Percentiles rank a stretch among this genome's conserved stretches.
phyloP scores from a whole-genome alignment of 1,140 invertebrate species.

The Thereuonema tuberculata region DNA sequence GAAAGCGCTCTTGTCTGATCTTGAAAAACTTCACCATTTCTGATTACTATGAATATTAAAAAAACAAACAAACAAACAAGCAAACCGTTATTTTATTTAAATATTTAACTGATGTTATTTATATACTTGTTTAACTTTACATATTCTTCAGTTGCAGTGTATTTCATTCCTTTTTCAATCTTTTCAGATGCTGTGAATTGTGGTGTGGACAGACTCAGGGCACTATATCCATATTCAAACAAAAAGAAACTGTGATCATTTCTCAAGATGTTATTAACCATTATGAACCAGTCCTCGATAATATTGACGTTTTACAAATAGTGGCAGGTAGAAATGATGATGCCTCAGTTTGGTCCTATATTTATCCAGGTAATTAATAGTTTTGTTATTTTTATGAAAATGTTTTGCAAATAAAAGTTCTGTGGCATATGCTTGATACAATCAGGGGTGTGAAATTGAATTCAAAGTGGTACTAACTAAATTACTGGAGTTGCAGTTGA shows the following conservation, averaged over 20 bases:
- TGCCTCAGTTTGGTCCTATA: constrained; percentile 54
- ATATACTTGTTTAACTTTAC: too few relatives aligned
- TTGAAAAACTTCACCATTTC: too few relatives aligned
- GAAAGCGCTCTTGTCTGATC: too few relatives aligned
- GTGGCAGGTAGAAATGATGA: constrained; percentile 31
- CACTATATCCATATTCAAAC: constrained; percentile 50
- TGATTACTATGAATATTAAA: too few relatives aligned
- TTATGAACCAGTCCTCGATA: constrained; percentile 40
- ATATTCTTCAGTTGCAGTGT: too few relatives aligned
- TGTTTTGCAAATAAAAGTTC: constrained; percentile 14
- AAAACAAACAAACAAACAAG: too few relatives aligned
- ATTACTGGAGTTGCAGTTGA: too few relatives aligned
- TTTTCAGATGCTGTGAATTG: constrained; percentile 40
- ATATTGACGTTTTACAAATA: constrained; percentile 46
- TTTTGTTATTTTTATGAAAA: background rate
- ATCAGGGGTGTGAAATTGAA: too few relatives aligned
- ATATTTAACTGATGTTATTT: too few relatives aligned
- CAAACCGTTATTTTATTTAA: too few relatives aligned
- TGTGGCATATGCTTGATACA: too few relatives aligned
- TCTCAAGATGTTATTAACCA: constrained; percentile 45
- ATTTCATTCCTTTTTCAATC: constrained; percentile 1
- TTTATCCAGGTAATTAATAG: constrained; percentile 40
- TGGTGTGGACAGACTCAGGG: constrained; percentile 65
- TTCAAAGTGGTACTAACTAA: too few relatives aligned
- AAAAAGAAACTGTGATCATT: constrained; percentile 43